Evolutionary conservation across 1,140 invertebrate species (phyloP).

Genomic region (Drosophila prosaltans): DNA sequence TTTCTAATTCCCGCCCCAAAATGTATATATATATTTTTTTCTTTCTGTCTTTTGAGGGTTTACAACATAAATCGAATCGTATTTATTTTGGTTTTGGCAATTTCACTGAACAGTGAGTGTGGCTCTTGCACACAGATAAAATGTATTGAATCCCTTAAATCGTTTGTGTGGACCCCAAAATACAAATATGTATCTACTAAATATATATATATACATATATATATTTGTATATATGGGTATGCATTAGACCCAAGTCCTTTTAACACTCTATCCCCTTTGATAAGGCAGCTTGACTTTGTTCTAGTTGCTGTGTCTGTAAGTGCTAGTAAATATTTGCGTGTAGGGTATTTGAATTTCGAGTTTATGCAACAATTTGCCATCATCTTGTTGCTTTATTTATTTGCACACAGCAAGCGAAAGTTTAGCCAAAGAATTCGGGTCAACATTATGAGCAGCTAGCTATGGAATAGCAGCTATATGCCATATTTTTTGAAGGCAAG

Average conservation of each 20-base stretch:
- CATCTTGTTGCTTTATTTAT: slow-evolving; percentile 75
- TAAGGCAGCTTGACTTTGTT: slow-evolving; percentile 36
- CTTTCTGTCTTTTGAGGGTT: slow-evolving; percentile 22
- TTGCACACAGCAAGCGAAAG: slow-evolving; percentile 53
- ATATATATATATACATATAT: not conserved
- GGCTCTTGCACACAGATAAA: slow-evolving; percentile 71
- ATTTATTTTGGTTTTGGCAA: slow-evolving; percentile 79
- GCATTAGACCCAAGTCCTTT: slow-evolving; percentile 35
- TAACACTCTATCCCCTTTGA: slow-evolving; percentile 28
- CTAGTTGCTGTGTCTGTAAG: not conserved
- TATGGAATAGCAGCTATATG: slow-evolving; percentile 17
- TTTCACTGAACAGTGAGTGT: slow-evolving; percentile 66
- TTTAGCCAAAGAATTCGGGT: slow-evolving; percentile 78
- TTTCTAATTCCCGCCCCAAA: not conserved
- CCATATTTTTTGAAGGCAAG: slow-evolving; percentile 25
- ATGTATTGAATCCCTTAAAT: slow-evolving; percentile 72
- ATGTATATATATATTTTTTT: not conserved
- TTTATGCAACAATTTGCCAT: not conserved
- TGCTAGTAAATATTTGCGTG: not conserved
- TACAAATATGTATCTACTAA: slow-evolving; percentile 9
- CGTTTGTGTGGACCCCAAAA: slow-evolving; percentile 44
- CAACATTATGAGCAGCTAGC: slow-evolving; percentile 78
- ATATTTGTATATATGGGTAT: slow-evolving; percentile 27
- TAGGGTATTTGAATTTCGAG: slow-evolving; percentile 50
- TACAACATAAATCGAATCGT: slow-evolving; percentile 78